Conservation (phyloP, 2,888 invertebrate species). For the Willowsia nigromaculata region DNA sequence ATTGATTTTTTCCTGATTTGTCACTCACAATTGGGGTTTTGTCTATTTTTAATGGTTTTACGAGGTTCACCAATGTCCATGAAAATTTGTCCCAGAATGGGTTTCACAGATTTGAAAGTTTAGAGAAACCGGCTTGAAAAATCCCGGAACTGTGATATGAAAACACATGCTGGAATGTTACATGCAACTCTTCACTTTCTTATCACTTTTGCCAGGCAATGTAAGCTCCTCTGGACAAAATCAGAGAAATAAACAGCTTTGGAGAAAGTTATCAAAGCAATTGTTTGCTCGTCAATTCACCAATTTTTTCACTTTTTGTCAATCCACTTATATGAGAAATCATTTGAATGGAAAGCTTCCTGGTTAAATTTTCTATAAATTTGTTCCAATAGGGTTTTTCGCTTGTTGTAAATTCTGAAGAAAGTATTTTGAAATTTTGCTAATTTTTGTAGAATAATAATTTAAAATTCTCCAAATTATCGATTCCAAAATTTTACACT, state of each 20-base stretch:
- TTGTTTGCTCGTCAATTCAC: too few species aligned
- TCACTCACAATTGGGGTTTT: background rate
- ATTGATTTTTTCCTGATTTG: background rate
- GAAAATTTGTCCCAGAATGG: background rate
- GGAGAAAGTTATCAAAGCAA: constrained; percentile 11
- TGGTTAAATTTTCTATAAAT: too few species aligned
- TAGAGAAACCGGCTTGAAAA: background rate
- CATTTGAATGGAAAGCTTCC: background rate
- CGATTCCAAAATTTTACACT: background rate
- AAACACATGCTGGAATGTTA: background rate
- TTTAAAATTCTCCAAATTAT: too few species aligned
- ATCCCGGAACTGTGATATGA: background rate
- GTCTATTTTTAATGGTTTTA: background rate
- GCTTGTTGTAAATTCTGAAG: too few species aligned
- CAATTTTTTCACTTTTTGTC: background rate
- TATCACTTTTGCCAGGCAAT: background rate
- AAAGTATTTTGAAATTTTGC: too few species aligned
- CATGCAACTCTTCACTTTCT: background rate
- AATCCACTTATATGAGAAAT: background rate
- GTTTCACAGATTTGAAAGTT: background rate
- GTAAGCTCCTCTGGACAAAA: too few species aligned
- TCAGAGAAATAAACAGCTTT: background rate
- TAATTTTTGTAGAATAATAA: too few species aligned
- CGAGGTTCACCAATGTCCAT: background rate
- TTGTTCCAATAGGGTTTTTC: too few species aligned